Conservation (phyloP, 2,888 invertebrate species). For the Zootermopsis nevadensis region DNA sequence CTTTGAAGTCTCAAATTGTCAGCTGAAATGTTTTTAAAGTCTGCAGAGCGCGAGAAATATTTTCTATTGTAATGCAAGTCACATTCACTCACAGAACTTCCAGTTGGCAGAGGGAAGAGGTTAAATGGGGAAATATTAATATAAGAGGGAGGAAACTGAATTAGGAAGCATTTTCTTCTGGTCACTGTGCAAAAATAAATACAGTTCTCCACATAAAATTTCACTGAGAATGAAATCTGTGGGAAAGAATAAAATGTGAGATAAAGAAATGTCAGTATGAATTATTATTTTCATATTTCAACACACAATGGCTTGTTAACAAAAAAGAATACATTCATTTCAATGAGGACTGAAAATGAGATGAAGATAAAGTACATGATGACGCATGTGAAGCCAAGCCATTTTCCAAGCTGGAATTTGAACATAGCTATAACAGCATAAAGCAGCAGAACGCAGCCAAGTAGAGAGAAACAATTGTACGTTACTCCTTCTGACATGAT, state of each 20-base stretch:
- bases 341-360: constrained; percentile 76
- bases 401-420: constrained; percentile 76
- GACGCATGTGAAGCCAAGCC: constrained; percentile 75
- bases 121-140: too few relatives aligned
- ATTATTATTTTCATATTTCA: not conserved
- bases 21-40: too few relatives aligned
- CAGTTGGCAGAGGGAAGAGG: too few relatives aligned
- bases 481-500: constrained; percentile 82
- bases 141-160: too few relatives aligned
- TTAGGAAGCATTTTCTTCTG: too few relatives aligned
- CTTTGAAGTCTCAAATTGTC: too few relatives aligned
- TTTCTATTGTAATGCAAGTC: too few relatives aligned
- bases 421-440: constrained; percentile 74
- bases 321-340: constrained; percentile 79
- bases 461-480: constrained; percentile 79
- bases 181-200: too few relatives aligned
- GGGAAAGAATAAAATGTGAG: not conserved
- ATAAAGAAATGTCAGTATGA: not conserved
- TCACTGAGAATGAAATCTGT: too few relatives aligned
- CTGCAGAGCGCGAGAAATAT: too few relatives aligned
- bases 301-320: constrained; percentile 72
- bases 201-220: too few relatives aligned
- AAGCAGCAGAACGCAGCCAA: constrained; percentile 77
- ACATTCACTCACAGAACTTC: too few relatives aligned
- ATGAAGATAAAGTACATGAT: constrained; percentile 76